phyloP scores from a whole-genome alignment of 1,140 invertebrate species.

The Trichonephila clavata region DNA sequence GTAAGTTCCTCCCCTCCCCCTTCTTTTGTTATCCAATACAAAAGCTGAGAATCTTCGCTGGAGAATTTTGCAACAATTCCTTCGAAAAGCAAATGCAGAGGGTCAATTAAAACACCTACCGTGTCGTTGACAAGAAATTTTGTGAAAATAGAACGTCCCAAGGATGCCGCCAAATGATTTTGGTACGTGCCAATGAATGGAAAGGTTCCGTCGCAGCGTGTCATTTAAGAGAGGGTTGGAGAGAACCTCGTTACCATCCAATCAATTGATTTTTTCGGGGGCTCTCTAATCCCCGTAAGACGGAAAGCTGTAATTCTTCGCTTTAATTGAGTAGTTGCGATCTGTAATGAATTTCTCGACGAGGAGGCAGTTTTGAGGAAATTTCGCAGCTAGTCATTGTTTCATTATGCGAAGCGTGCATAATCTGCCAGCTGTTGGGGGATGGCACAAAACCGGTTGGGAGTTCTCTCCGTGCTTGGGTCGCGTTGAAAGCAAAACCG shows the following conservation, averaged over 20 bases:
- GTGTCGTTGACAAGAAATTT: no score
- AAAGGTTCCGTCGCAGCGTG: no score
- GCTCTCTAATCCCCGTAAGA: background rate
- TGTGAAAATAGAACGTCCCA: no score
- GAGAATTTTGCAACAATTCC: no score
- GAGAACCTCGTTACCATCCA: background rate
- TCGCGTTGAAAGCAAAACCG: slow-evolving; percentile 1
- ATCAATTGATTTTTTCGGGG: background rate
- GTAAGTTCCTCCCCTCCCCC: no score
- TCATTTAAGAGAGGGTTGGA: no score
- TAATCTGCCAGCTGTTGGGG: background rate
- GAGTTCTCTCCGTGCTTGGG: background rate
- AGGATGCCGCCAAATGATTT: no score
- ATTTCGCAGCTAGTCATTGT: slow-evolving; percentile 38
- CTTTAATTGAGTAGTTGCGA: background rate
- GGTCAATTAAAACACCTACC: no score
- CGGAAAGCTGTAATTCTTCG: background rate
- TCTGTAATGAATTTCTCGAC: background rate
- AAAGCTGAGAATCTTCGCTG: no score
- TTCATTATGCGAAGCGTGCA: slow-evolving; percentile 62
- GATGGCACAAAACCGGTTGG: background rate
- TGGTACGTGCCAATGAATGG: no score
- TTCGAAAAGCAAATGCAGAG: no score
- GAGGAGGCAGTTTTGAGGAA: background rate
- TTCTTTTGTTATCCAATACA: no score